phyloP scores from a whole-genome alignment of 2,888 invertebrate species.

The Temnothorax ravouxi region DNA sequence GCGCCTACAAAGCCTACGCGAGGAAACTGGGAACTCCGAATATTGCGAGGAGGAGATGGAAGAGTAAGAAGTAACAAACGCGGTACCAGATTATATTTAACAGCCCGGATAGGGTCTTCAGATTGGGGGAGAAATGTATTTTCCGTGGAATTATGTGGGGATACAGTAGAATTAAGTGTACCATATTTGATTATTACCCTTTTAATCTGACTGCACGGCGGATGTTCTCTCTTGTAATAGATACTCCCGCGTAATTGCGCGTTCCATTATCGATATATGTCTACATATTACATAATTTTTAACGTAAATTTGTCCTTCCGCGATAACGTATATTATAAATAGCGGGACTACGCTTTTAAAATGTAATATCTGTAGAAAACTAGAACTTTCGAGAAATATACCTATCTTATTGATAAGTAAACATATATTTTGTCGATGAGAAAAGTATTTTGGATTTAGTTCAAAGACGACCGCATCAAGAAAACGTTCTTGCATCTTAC shows the following conservation, averaged over 20 bases:
- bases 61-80: conserved; percentile 84
- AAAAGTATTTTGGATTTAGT: conserved; percentile 25
- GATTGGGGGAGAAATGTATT: conserved; percentile 81
- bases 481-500: conserved; percentile 51
- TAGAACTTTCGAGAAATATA: background rate
- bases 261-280: conserved; percentile 2
- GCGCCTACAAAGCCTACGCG: conserved; percentile 81
- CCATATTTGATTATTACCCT: conserved; percentile 86
- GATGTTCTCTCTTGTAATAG: conserved; percentile 54
- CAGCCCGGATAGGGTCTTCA: conserved; percentile 77
- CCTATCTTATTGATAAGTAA: background rate
- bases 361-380: background rate
- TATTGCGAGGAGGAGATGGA: conserved; percentile 75
- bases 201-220: conserved; percentile 80
- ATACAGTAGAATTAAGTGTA: conserved; percentile 81
- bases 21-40: conserved; percentile 74
- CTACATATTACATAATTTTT: background rate
- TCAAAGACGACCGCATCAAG: conserved; percentile 14
- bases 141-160: conserved; percentile 82
- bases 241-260: conserved; percentile 36
- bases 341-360: background rate
- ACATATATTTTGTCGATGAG: background rate
- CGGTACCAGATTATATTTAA: conserved; percentile 84
- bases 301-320: background rate
- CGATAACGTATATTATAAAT: background rate